Base-by-base conservation (phyloP, 2,888 invertebrate genomes). In the Polydrusus pterygomalis region DNA sequence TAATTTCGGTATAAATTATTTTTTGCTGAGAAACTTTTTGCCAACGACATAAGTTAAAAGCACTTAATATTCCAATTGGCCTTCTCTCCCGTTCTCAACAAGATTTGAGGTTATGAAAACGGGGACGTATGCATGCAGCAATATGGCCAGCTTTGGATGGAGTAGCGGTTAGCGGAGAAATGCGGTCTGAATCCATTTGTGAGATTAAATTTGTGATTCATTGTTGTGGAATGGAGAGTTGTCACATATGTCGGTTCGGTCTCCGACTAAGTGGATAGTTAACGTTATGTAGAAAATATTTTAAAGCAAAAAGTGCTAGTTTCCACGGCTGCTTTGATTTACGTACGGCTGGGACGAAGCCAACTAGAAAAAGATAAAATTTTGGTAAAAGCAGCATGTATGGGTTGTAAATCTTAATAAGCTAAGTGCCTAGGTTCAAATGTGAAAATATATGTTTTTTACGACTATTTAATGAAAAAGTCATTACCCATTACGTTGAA, bases 161-260 rank as follows among this genome's bases (percentile, higher is more conserved):
- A 80, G 67, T 68, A 54, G 76, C 75, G 78, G 78, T 78, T 77
- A 77, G 68, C 74, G 65, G 74, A 78, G 78, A 81, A 78, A 83
- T 85, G 85, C 82, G 85, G 85, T 89, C 88, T 80, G 88, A 86
- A 87, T 89, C 91, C 91, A 92, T 93, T 93, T 92, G 91, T 89
- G 91, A 92, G 91, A 93, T 93, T 93, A 92, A 91, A 89, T 89
- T 90, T 90, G 90, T 90, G 90, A 91, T 90, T 90, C 91, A 89
- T 88, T 85, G 88, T 87, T 86, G 87, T 83, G 88, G 88, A 88
- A 88, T 88, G 88, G 88, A 88, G 89, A 91, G 87, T 90, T 90
- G 90, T 91, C 91, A 91, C 91, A 91, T 91, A 91, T 91, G 91
- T 88, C 89, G 89, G 87, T 81, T 85, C 85, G 86, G 86, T 85